phyloP scores from a whole-genome alignment of 2,888 invertebrate genomes.

The Agrotis exclamationis region DNA sequence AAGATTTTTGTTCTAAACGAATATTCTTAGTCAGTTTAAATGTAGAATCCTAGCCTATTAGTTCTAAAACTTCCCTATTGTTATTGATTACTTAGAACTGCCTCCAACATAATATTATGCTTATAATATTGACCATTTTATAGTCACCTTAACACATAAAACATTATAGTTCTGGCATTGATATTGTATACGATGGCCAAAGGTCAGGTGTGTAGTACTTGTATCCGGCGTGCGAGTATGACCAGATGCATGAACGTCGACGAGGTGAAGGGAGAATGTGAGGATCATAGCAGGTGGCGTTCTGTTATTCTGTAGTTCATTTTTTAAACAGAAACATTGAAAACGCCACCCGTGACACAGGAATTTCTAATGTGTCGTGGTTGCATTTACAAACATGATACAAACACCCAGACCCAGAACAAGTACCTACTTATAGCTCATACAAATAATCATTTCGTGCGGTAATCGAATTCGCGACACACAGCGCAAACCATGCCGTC shows the following conservation, averaged over 20 bases:
- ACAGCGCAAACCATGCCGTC: no score
- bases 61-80: background rate
- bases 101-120: background rate
- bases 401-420: no score
- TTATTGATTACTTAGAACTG: background rate
- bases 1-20: no score
- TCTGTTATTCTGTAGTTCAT: background rate
- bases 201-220: background rate
- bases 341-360: no score
- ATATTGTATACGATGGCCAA: background rate
- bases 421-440: no score
- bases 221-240: background rate
- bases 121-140: background rate
- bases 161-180: background rate
- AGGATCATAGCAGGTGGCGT: background rate
- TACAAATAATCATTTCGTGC: no score
- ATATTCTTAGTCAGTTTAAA: no score
- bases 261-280: background rate
- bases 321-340: no score
- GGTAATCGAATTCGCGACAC: no score
- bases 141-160: conserved; percentile 12
- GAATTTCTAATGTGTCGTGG: no score
- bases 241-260: background rate
- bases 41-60: no score
- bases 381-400: no score